A percentile compares a stretch with the other conserved stretches of the same genome.
These are phyloP conservation scores for Sebastiscus albofasciatus DNA, from an alignment of 2,797 vertebrate species.

Conservation along the genomic window DNA sequence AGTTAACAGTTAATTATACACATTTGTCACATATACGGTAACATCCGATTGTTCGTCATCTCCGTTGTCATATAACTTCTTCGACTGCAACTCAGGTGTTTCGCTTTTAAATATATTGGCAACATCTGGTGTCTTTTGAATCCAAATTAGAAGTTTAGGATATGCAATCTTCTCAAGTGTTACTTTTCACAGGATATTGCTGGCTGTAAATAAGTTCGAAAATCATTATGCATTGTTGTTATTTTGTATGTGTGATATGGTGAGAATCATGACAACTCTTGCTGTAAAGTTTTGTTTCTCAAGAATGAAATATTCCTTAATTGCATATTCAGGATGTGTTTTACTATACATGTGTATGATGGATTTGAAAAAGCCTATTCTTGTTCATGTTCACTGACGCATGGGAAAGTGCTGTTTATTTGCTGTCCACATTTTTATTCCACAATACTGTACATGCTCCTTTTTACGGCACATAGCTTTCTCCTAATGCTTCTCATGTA, in stretches of 20 bases:
- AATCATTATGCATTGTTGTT: neutral
- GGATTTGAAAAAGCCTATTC: neutral
- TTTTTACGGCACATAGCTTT: neutral
- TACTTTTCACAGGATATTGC: conserved; percentile 10
- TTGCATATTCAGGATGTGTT: neutral
- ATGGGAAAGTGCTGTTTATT: neutral
- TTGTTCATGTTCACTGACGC: neutral
- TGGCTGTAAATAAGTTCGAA: neutral
- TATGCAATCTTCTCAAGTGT: neutral
- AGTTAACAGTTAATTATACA: neutral
- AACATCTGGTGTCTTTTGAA: neutral
- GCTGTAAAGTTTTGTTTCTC: conserved; percentile 1
- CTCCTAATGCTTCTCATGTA: neutral
- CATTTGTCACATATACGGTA: neutral
- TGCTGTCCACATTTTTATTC: neutral
- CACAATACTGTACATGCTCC: neutral
- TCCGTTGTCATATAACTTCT: neutral
- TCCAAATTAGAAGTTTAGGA: neutral
- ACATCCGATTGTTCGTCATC: neutral
- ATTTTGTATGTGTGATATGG: neutral
- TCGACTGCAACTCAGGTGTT: neutral
- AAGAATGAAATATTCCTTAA: neutral
- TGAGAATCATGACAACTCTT: neutral
- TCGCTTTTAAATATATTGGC: neutral
- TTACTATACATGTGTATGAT: neutral